Conservation (phyloP, 2,888 invertebrate genomes). For the Galeruca laticollis region DNA sequence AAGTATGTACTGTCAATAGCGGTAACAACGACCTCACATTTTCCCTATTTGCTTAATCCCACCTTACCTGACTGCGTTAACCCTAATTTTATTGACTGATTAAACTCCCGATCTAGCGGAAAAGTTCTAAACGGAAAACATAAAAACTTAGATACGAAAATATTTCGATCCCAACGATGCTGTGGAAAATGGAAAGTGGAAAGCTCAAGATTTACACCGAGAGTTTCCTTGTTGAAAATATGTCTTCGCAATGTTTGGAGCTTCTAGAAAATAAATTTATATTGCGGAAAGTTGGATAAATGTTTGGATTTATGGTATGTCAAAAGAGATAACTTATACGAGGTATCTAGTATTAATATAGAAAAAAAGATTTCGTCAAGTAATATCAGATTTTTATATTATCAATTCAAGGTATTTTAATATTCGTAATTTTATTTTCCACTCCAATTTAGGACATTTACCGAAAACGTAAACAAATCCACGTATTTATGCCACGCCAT, state of each 20-base stretch:
- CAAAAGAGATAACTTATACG: neutral
- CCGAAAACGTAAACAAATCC: no score
- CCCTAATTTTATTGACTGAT: slow-evolving; percentile 17
- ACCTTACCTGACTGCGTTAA: slow-evolving; percentile 3
- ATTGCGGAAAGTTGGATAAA: neutral
- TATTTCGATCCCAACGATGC: slow-evolving; percentile 3
- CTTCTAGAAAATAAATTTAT: neutral
- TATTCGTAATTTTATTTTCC: neutral
- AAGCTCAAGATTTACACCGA: neutral
- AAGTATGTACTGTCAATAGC: no score
- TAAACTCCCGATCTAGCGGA: slow-evolving; percentile 17
- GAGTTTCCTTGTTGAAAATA: slow-evolving; percentile 2
- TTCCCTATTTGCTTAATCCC: neutral
- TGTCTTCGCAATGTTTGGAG: neutral
- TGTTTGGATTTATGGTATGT: neutral
- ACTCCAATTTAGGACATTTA: neutral
- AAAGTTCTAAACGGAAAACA: slow-evolving; percentile 23
- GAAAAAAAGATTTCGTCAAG: no score
- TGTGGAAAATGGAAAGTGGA: neutral
- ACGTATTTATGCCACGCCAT: no score
- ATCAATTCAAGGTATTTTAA: no score
- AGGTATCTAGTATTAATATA: no score
- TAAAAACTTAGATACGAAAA: slow-evolving; percentile 3
- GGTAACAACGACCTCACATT: no score
- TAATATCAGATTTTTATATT: no score